Evolutionary conservation across 1,140 invertebrate genomes (phyloP).

Genomic region (Drosophila orosa): DNA sequence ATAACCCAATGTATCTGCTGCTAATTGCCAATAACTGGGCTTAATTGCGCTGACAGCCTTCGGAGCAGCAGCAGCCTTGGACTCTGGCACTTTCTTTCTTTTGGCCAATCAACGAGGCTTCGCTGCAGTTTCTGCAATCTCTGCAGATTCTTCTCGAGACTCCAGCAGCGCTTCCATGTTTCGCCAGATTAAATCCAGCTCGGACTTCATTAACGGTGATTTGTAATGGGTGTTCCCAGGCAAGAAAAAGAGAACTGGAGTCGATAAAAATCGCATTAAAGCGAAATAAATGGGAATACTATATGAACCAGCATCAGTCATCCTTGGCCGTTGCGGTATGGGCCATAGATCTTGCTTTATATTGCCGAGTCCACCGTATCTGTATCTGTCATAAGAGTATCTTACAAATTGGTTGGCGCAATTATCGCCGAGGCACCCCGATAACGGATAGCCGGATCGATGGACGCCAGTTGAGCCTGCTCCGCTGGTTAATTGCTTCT

Average conservation of each 20-base stretch:
- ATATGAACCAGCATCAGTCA: slow-evolving; percentile 56
- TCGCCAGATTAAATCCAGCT: slow-evolving; percentile 46
- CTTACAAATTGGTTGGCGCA: slow-evolving; percentile 73
- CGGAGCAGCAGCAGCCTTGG: slow-evolving; percentile 22
- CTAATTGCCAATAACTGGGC: slow-evolving; percentile 42
- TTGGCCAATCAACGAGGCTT: slow-evolving; percentile 28
- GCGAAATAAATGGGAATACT: slow-evolving; percentile 60
- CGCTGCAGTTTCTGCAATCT: slow-evolving; percentile 7
- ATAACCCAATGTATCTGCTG: slow-evolving; percentile 19
- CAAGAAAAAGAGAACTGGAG: slow-evolving; percentile 1
- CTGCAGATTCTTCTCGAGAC: slow-evolving; percentile 32
- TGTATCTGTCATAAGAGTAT: slow-evolving; percentile 57
- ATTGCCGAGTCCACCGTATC: slow-evolving; percentile 39
- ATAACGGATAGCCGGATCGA: slow-evolving; percentile 57
- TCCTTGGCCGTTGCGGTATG: slow-evolving; percentile 47
- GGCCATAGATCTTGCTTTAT: slow-evolving; percentile 74
- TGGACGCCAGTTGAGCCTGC: slow-evolving; percentile 40
- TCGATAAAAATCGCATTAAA: slow-evolving; percentile 72
- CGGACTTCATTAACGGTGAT: slow-evolving; percentile 67
- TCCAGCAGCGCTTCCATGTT: slow-evolving; percentile 43
- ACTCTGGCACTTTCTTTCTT: slow-evolving; percentile 28
- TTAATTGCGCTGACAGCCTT: slow-evolving; percentile 48
- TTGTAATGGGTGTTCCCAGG: slow-evolving; percentile 67
- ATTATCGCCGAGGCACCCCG: slow-evolving; percentile 62
- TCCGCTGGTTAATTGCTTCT: slow-evolving; percentile 68